These are phyloP conservation scores for Syrphus vitripennis DNA, from an alignment of 2,888 invertebrate species.

Conservation along the genomic window DNA sequence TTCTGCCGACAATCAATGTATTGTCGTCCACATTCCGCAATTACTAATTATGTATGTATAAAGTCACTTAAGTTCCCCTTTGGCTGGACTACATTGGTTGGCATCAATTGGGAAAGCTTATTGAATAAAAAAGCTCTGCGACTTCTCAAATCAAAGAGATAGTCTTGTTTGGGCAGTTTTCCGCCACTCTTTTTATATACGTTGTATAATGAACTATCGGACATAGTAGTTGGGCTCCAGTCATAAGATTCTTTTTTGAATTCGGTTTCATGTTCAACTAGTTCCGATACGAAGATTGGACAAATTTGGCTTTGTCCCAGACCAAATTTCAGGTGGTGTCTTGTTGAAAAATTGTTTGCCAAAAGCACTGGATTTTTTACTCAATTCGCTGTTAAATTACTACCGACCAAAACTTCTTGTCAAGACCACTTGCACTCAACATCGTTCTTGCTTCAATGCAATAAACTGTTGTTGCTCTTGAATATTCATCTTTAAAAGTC, in stretches of 20 bases:
- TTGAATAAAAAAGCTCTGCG: slow-evolving; percentile 88
- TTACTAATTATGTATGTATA: slow-evolving; percentile 13
- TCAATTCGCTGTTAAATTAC: not conserved
- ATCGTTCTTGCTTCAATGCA: not conserved
- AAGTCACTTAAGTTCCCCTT: slow-evolving; percentile 89
- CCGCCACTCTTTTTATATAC: slow-evolving; percentile 73
- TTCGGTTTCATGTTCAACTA: slow-evolving; percentile 74
- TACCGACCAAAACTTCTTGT: not conserved
- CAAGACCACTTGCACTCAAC: not conserved
- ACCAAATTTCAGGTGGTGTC: slow-evolving; percentile 34
- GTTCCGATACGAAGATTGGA: slow-evolving; percentile 26
- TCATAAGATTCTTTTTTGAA: slow-evolving; percentile 76
- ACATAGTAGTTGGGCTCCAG: slow-evolving; percentile 73
- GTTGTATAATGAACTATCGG: slow-evolving; percentile 57
- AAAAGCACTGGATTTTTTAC: not conserved
- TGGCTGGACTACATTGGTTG: slow-evolving; percentile 90
- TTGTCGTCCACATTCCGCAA: no score
- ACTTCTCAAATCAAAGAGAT: slow-evolving; percentile 77
- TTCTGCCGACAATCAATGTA: no score
- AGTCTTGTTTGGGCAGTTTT: slow-evolving; percentile 76
- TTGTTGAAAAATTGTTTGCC: slow-evolving; percentile 16
- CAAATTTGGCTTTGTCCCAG: slow-evolving; percentile 8
- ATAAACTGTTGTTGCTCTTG: not conserved
- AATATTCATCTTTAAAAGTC: not conserved
- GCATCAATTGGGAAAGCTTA: slow-evolving; percentile 88